A percentile compares a stretch with the other conserved stretches of the same genome.
Conservation (phyloP, 1,140 invertebrate genomes). For the Cataglyphis hispanica region DNA sequence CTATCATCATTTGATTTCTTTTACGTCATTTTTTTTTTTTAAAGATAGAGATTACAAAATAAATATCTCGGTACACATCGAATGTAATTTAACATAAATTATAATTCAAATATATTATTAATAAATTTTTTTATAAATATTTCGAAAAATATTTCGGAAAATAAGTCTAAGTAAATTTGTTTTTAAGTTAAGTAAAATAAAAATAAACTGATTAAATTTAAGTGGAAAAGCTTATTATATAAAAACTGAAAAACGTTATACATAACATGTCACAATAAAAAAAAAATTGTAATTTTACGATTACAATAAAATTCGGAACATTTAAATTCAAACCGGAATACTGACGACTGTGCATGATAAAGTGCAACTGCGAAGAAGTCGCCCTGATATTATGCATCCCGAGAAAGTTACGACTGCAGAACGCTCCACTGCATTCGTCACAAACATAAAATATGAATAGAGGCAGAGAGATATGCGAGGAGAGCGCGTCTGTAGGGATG, state of each 20-base stretch:
- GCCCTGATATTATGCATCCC: no score
- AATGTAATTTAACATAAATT: no score
- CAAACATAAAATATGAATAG: slow-evolving; percentile 45
- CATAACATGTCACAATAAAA: no score
- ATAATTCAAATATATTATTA: no score
- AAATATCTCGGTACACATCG: neutral
- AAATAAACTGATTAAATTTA: no score
- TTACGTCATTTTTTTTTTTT: neutral
- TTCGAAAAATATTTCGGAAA: neutral
- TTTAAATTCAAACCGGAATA: slow-evolving; percentile 23
- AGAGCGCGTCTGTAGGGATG: neutral
- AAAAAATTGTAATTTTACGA: no score
- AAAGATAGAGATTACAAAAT: neutral
- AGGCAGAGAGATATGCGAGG: neutral
- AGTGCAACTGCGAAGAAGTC: neutral
- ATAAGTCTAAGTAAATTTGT: no score
- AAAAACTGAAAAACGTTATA: no score
- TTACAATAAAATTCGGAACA: neutral
- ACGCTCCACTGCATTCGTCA: slow-evolving; percentile 18
- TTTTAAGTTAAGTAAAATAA: no score
- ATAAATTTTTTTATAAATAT: neutral
- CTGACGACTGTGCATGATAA: neutral
- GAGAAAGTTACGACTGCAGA: neutral
- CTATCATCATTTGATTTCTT: neutral
- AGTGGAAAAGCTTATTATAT: no score